Percentiles rank a stretch among this genome's conserved stretches.
These are phyloP conservation scores for Stramonita haemastoma DNA, from an alignment of 2,888 invertebrate genomes.

Conservation along the genomic window DNA sequence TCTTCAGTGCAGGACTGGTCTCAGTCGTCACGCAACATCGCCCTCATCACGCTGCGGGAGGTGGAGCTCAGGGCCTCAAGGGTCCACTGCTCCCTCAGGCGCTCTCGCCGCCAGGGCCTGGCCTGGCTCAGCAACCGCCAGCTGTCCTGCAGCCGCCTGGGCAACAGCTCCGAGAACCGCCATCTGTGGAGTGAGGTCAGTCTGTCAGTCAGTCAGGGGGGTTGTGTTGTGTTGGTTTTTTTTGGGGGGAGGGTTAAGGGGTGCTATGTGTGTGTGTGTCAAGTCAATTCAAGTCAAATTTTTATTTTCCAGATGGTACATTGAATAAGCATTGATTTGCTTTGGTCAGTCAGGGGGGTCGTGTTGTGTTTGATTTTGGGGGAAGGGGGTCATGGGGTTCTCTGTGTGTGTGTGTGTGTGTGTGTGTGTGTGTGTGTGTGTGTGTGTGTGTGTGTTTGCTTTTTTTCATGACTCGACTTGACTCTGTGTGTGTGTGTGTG, in stretches of 20 bases:
- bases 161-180: constrained; percentile 44
- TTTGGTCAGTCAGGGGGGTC: too few species aligned
- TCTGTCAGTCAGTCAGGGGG: neutral
- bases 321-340: too few species aligned
- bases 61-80: constrained; percentile 34
- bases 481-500: neutral
- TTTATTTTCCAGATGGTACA: too few species aligned
- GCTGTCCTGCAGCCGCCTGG: constrained; percentile 44
- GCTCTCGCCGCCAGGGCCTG: constrained; percentile 11
- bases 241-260: too few species aligned
- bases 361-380: too few species aligned
- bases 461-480: neutral
- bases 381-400: too few species aligned
- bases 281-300: too few species aligned
- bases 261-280: neutral
- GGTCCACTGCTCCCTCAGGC: constrained; percentile 45
- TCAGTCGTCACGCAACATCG: constrained; percentile 39
- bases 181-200: constrained; percentile 44
- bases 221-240: neutral
- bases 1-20: constrained; percentile 32
- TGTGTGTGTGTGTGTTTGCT: neutral
- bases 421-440: neutral
- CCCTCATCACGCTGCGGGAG: constrained; percentile 43
- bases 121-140: constrained; percentile 25
- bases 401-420: too few species aligned